Conservation (phyloP, 2,797 vertebrate genomes). For the Sebastes matsubarae region DNA sequence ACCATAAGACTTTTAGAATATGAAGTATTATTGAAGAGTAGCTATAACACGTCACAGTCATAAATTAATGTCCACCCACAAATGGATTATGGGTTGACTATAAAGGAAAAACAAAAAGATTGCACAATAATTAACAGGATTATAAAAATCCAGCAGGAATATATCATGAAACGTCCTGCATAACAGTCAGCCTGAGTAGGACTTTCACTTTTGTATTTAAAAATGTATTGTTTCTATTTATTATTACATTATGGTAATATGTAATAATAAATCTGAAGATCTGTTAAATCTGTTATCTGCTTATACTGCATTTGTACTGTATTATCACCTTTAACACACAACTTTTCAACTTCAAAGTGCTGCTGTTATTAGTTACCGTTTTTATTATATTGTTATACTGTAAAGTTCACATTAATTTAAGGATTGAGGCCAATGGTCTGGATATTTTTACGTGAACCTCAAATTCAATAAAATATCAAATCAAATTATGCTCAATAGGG, state of each 20-base stretch:
- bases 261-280: not conserved
- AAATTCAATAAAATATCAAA: conserved; percentile 50
- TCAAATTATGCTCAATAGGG: conserved; percentile 28
- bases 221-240: not conserved
- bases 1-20: not conserved
- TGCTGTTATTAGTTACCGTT: not conserved
- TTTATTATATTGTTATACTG: not conserved
- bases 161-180: not conserved
- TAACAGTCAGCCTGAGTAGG: not conserved
- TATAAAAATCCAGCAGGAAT: not conserved
- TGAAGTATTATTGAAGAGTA: not conserved
- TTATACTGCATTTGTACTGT: not conserved
- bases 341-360: not conserved
- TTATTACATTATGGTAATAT: not conserved
- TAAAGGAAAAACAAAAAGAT: not conserved
- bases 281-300: not conserved
- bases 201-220: not conserved
- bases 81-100: not conserved
- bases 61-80: not conserved
- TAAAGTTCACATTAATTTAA: conserved; percentile 32
- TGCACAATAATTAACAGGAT: not conserved
- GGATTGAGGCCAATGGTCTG: not conserved
- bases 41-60: not conserved
- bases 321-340: not conserved
- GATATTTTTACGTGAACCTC: conserved; percentile 35